Conservation (phyloP, 2,113 vertebrate genomes). For the Notothenia rossii region DNA sequence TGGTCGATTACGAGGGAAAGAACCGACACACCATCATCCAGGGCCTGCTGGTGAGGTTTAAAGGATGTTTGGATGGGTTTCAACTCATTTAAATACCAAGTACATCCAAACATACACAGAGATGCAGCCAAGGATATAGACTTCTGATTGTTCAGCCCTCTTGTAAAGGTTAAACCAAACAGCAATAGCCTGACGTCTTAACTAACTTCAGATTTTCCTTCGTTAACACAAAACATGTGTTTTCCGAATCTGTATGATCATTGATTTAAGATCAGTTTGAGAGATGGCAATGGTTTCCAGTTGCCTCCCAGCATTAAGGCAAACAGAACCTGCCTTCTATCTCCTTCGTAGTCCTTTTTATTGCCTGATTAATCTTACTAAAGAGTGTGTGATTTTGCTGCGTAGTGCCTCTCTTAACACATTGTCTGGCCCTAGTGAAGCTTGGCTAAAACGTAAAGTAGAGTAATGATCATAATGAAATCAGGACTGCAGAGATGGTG, state of each 20-base stretch:
- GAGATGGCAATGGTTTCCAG: slow-evolving; percentile 18
- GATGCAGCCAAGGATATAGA: background rate
- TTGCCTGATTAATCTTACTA: slow-evolving; percentile 64
- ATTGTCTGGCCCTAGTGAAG: slow-evolving; percentile 53
- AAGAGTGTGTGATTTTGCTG: slow-evolving; percentile 64
- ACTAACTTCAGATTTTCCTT: background rate
- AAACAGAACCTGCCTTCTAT: slow-evolving; percentile 1
- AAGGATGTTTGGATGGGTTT: background rate
- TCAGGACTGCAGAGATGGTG: slow-evolving; percentile 41
- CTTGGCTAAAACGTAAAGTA: slow-evolving; percentile 50
- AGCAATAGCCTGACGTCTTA: background rate
- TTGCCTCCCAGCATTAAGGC: slow-evolving; percentile 25
- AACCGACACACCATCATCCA: slow-evolving; percentile 98
- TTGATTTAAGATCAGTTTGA: slow-evolving; percentile 47
- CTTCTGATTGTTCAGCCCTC: background rate
- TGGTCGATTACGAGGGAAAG: slow-evolving; percentile 97
- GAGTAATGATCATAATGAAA: slow-evolving; percentile 79
- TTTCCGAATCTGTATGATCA: slow-evolving; percentile 42
- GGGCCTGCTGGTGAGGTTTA: slow-evolving; percentile 91
- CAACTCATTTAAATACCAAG: background rate
- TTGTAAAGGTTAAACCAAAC: slow-evolving; percentile 11
- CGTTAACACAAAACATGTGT: slow-evolving; percentile 35
- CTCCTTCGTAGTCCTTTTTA: slow-evolving; percentile 47
- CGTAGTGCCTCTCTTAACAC: slow-evolving; percentile 66
- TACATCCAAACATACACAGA: background rate